Evolutionary conservation across 2,888 invertebrate species (phyloP), one percentile per base, ranked within the genome.

Genomic region (Machimus atricapillus): DNA sequence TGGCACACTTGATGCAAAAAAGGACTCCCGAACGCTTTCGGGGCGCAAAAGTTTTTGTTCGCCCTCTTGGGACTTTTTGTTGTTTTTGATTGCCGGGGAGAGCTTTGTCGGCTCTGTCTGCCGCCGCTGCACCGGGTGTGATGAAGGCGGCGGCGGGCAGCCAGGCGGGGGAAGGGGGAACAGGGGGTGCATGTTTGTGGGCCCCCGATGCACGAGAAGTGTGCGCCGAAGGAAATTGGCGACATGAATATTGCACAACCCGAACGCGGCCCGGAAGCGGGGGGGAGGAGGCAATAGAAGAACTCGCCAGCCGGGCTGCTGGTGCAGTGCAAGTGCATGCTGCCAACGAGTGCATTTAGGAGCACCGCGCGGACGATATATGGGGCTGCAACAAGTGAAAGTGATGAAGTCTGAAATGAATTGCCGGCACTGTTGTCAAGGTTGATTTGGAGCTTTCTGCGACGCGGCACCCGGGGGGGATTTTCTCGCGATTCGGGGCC

Each of bases 351-450:
- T 82, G 82, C 82, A 82, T 82, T 82, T 58, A 58, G 66, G 12
- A 23, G 58, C 66, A 58, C 58, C 58, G 56, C 58, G 56, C 34
- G 58, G 82, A 66, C 82, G 82, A 82, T 82, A 58, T 58, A 82
- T 58, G 82, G 82, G 12, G 58, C 82, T 66, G 82, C 82, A 82
- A 82, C 82, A 82, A 82, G 82, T 82, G 82, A 82, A 82, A 82
- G 82, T 82, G 82, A 82, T 82, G 82, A 82, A 40, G 82, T 82
- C 82, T 82, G 82, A 58, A 82, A 82, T 82, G 82, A 82, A 82
- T 82, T 82, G 82, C 82, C 37, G 4, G 34, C 82, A 82, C n/a
- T n/a, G 82, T 82, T 82, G 82, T 82, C 82, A 82, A 82, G 82
- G 82, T 82, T 82, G 82, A 82, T 82, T 82, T 82, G 82, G 58